Evolutionary conservation across 2,113 vertebrate species (phyloP).

Genomic region (Aspidoscelis tigris): DNA sequence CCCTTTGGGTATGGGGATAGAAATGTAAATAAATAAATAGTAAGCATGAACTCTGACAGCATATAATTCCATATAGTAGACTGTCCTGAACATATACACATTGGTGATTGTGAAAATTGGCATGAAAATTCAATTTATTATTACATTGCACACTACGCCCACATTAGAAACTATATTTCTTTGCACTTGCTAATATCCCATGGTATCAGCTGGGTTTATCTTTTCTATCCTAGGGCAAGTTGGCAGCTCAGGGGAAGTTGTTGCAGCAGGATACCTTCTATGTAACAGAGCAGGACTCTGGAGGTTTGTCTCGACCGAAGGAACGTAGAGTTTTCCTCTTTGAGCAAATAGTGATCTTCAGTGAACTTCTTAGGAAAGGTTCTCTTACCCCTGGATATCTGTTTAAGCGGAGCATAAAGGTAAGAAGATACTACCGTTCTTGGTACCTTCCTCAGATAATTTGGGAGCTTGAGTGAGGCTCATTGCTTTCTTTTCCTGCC

Average conservation of each 20-base stretch:
- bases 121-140: too few relatives aligned
- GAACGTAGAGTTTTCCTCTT: constrained; percentile 97
- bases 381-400: constrained; percentile 94
- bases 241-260: constrained; percentile 94
- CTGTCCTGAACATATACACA: not conserved
- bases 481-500: not conserved
- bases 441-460: not conserved
- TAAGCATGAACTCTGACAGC: too few relatives aligned
- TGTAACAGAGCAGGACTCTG: constrained; percentile 91
- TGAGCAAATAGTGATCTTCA: constrained; percentile 98
- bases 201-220: constrained; percentile 8
- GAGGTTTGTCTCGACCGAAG: constrained; percentile 93
- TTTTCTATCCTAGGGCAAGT: constrained; percentile 84
- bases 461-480: not conserved
- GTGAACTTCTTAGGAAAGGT: constrained; percentile 95
- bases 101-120: not conserved
- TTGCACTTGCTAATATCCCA: not conserved
- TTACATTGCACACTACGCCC: too few relatives aligned
- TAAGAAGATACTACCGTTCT: constrained; percentile 59
- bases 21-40: too few relatives aligned
- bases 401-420: constrained; percentile 98
- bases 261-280: constrained; percentile 98
- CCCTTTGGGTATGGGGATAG: too few relatives aligned
- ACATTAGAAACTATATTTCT: not conserved
- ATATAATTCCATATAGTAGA: not conserved